Conservation (phyloP, 2,113 vertebrate genomes). For the Phalacrocorax brasilianus region DNA sequence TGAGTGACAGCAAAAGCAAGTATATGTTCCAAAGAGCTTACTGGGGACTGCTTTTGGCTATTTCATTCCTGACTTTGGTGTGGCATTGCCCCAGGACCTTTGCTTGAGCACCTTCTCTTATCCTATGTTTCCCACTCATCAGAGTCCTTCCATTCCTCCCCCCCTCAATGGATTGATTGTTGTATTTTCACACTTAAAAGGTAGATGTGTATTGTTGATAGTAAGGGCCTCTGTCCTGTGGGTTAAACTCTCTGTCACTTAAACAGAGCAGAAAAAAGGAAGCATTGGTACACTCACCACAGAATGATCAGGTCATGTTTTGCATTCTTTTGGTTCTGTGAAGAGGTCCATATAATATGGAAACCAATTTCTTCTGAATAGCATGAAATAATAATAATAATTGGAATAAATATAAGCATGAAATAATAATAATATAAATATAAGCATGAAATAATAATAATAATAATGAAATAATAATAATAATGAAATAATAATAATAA, state of each 20-base stretch:
- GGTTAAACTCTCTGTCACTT: neutral
- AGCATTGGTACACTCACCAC: neutral
- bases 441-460: neutral
- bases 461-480: too few relatives aligned
- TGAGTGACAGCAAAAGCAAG: neutral
- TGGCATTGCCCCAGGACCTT: fast-evolving
- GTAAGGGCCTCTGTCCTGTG: neutral
- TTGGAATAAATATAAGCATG: too few relatives aligned
- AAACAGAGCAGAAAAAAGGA: neutral
- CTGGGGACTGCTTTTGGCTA: neutral
- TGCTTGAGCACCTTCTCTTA: neutral
- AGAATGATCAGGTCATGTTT: neutral
- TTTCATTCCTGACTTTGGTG: neutral
- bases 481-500: neutral
- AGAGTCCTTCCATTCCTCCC: neutral
- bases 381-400: neutral
- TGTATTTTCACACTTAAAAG: neutral
- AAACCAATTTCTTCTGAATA: neutral
- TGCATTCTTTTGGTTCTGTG: neutral
- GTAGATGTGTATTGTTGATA: neutral
- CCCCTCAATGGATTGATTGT: neutral
- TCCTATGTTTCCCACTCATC: neutral
- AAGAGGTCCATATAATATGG: neutral
- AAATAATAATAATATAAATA: neutral
- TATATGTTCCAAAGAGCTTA: neutral